Conservation (phyloP, 2,888 invertebrate species). For the Hyposoter dolosus region DNA sequence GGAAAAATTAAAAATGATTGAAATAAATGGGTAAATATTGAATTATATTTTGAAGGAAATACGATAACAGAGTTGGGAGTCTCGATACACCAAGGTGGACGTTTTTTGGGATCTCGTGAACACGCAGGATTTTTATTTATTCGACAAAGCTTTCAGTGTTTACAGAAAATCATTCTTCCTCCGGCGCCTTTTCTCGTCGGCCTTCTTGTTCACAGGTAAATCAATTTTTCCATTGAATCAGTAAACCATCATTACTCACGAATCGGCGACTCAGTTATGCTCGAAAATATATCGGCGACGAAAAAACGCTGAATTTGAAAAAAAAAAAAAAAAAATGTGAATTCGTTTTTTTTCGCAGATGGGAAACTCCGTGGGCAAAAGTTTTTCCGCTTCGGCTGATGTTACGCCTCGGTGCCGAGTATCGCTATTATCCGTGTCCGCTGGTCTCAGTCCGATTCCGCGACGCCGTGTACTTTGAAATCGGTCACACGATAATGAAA, state of each 20-base stretch:
- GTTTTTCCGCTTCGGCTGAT: constrained; percentile 91
- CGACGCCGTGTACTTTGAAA: constrained; percentile 93
- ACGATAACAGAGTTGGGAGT: constrained; percentile 90
- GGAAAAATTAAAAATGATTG: not conserved
- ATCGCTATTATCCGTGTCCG: constrained; percentile 94
- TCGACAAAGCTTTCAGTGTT: constrained; percentile 92
- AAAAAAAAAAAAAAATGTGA: not conserved
- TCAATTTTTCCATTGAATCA: not conserved
- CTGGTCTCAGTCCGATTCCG: constrained; percentile 91
- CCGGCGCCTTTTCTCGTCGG: constrained; percentile 91
- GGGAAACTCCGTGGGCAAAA: constrained; percentile 94
- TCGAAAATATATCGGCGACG: not conserved
- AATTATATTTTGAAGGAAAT: constrained; percentile 85
- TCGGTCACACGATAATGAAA: constrained; percentile 95
- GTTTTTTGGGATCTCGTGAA: constrained; percentile 89
- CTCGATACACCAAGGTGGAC: constrained; percentile 87
- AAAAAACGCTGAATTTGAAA: not conserved
- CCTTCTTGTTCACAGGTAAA: constrained; percentile 90
- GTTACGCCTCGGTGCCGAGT: constrained; percentile 93
- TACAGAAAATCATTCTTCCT: constrained; percentile 91
- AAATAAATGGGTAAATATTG: not conserved
- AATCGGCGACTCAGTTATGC: not conserved
- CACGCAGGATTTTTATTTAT: constrained; percentile 94
- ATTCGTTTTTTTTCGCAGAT: constrained; percentile 81
- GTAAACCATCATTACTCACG: not conserved